Evolutionary conservation across 2,888 invertebrate species (phyloP).

Genomic region (Cheilosia urbana): DNA sequence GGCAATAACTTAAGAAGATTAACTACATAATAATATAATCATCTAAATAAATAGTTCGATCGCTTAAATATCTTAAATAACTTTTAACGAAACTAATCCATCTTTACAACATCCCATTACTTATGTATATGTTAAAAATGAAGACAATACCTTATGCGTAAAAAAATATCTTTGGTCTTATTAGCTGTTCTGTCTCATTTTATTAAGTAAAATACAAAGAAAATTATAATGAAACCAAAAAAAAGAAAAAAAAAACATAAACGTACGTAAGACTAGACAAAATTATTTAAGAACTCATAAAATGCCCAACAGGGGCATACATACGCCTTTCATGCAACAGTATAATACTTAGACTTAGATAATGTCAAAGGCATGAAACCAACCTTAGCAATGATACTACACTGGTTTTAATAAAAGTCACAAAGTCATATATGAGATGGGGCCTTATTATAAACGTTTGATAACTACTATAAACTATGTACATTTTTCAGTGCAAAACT

Average conservation of each 20-base stretch:
- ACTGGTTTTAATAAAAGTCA: too few species aligned
- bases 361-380: too few species aligned
- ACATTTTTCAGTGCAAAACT: background rate
- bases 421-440: too few species aligned
- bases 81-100: constrained; percentile 28
- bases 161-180: constrained; percentile 66
- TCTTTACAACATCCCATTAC: constrained; percentile 30
- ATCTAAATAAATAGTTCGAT: constrained; percentile 35
- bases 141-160: constrained; percentile 39
- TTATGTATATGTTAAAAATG: constrained; percentile 28
- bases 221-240: constrained; percentile 7
- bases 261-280: constrained; percentile 63
- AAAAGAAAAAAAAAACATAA: constrained; percentile 20
- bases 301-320: background rate
- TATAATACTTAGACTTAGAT: background rate
- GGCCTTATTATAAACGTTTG: background rate
- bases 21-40: constrained; percentile 18
- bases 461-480: background rate
- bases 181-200: constrained; percentile 67
- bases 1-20: constrained; percentile 23
- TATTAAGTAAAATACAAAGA: constrained; percentile 42
- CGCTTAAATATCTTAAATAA: constrained; percentile 34
- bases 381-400: too few species aligned
- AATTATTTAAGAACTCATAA: background rate
- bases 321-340: background rate